Conservation (phyloP, 2,888 invertebrate genomes). For the Brassicogethes aeneus region DNA sequence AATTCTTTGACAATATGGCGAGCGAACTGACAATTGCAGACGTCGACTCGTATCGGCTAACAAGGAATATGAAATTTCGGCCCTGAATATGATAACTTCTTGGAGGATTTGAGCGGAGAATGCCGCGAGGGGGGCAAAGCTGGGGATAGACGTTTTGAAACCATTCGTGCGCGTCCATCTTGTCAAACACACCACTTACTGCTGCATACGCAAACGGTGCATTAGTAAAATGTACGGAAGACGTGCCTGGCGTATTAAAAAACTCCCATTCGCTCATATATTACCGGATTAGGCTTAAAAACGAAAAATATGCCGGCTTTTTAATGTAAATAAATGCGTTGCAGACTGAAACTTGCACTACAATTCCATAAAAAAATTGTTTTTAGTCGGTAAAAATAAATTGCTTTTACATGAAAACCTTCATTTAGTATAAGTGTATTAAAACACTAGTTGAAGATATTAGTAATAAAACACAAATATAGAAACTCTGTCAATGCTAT, state of each 20-base stretch:
- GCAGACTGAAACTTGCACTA: too few species aligned
- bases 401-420: too few species aligned
- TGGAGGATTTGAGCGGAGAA: conserved; percentile 9
- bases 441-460: too few species aligned
- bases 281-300: background rate
- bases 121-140: conserved; percentile 8
- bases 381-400: too few species aligned
- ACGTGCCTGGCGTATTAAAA: conserved; percentile 24
- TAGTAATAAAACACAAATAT: too few species aligned
- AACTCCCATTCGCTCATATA: conserved; percentile 6
- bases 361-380: too few species aligned
- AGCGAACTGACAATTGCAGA: conserved; percentile 10
- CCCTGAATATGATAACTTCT: conserved; percentile 19
- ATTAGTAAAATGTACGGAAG: conserved; percentile 34
- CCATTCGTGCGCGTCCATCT: conserved; percentile 32
- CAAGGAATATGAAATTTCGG: conserved; percentile 15
- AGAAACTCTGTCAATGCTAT: too few species aligned
- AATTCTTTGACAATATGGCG: background rate
- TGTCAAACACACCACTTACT: conserved; percentile 40
- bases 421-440: too few species aligned
- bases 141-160: conserved; percentile 16
- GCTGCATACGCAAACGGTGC: conserved; percentile 37
- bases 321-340: background rate
- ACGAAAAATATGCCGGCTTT: background rate
- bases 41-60: conserved; percentile 10